Evolutionary conservation across 1,140 invertebrate species (phyloP).

Genomic region (Cepaea nemoralis): DNA sequence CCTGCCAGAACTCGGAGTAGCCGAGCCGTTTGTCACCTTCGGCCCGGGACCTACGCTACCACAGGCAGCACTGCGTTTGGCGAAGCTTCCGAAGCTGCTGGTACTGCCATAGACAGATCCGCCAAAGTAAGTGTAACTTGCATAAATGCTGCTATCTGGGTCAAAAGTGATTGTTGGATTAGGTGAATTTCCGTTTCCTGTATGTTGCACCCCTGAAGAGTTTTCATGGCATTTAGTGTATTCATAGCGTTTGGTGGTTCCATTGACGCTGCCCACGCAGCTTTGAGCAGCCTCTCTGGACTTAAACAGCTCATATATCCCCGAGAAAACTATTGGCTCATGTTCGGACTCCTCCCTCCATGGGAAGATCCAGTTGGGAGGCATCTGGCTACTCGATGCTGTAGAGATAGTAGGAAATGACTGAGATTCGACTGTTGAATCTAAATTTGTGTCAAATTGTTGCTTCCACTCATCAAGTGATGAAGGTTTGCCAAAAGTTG

Average conservation of each 20-base stretch:
- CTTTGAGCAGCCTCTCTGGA: background rate
- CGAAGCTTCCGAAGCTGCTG: background rate
- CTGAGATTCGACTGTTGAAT: background rate
- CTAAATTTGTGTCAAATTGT: background rate
- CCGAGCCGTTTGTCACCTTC: background rate
- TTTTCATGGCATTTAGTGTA: no score
- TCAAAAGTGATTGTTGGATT: no score
- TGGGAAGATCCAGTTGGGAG: background rate
- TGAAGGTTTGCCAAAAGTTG: background rate
- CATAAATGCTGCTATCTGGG: no score
- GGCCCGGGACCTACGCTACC: background rate
- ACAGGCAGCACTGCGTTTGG: background rate
- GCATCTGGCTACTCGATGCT: background rate
- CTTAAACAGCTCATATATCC: background rate
- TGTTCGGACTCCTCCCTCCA: background rate
- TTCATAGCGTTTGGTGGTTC: background rate
- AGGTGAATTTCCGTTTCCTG: no score
- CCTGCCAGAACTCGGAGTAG: background rate
- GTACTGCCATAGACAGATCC: background rate
- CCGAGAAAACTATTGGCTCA: background rate
- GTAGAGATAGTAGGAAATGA: no score
- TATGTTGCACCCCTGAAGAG: no score
- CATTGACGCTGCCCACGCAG: background rate
- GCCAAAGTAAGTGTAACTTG: background rate
- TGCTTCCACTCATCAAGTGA: background rate